Percentiles rank a stretch among this genome's conserved stretches.
These are phyloP conservation scores for Coptodon bakossiorum DNA, from an alignment of 2,113 vertebrate genomes.

Conservation along the genomic window DNA sequence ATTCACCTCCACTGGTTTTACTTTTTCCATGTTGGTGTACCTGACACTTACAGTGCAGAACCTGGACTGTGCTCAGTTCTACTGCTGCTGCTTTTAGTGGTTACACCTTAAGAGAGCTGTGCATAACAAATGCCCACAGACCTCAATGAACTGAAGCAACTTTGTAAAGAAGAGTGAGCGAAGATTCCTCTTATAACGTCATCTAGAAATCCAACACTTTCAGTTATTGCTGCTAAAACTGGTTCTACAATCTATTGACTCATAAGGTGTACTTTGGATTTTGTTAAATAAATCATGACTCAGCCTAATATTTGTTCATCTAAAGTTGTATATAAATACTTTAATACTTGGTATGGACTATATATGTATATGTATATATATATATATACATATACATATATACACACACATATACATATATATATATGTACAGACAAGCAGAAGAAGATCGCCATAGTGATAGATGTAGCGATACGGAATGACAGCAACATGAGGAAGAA, in stretches of 20 bases:
- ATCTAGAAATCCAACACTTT: neutral
- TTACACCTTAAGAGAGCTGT: neutral
- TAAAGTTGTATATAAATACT: neutral
- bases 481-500: neutral
- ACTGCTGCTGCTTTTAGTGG: neutral
- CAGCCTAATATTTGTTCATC: neutral
- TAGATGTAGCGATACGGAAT: neutral
- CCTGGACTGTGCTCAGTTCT: neutral
- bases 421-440: neutral
- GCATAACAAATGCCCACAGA: neutral
- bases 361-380: accelerated
- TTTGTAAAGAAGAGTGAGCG: neutral
- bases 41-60: neutral
- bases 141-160: neutral
- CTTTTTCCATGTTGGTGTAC: neutral
- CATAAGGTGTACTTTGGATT: neutral
- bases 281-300: neutral
- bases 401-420: too few species aligned
- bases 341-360: neutral
- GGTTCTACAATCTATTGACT: neutral
- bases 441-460: neutral
- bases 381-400: accelerated
- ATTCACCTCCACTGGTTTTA: neutral
- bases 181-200: neutral
- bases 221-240: neutral